These are phyloP conservation scores for Aix galericulata DNA, from an alignment of 2,113 vertebrate genomes.

Conservation along the genomic window DNA sequence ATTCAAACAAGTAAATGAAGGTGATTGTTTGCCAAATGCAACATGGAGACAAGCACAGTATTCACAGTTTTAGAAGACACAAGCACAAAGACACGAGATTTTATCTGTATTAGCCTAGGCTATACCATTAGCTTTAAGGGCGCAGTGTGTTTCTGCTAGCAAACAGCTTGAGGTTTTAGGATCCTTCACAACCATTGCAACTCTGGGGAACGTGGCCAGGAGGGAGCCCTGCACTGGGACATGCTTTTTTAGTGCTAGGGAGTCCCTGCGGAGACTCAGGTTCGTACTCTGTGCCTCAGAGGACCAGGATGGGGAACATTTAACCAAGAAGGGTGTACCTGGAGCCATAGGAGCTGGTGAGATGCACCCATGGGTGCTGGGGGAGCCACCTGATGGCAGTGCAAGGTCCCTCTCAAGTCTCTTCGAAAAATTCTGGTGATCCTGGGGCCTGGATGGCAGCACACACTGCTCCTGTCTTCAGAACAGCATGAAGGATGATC, in stretches of 20 bases:
- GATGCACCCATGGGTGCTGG: accelerated
- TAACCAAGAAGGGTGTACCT: not conserved
- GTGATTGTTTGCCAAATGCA: not conserved
- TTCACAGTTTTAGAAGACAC: not conserved
- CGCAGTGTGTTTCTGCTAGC: not conserved
- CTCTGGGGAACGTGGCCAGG: accelerated
- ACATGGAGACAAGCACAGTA: not conserved
- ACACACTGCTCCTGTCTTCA: not conserved
- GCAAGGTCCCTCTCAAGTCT: not conserved
- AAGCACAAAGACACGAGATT: not conserved
- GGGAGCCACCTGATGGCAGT: not conserved
- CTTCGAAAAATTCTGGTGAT: not conserved
- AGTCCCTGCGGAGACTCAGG: not conserved
- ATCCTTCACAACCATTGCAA: not conserved
- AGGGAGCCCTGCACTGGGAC: not conserved
- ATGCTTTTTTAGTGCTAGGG: accelerated
- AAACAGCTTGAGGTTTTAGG: not conserved
- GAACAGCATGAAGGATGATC: not conserved
- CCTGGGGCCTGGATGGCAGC: not conserved
- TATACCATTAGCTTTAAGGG: not conserved
- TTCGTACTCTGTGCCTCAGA: not conserved
- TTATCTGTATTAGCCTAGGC: not conserved
- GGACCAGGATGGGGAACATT: not conserved
- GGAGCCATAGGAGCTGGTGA: not conserved
- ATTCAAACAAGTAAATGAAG: not conserved